These are phyloP conservation scores for Chrysaora quinquecirrha DNA, from an alignment of 30 jellyfish, hydroid and myxozoan species.

Conservation along the genomic window DNA sequence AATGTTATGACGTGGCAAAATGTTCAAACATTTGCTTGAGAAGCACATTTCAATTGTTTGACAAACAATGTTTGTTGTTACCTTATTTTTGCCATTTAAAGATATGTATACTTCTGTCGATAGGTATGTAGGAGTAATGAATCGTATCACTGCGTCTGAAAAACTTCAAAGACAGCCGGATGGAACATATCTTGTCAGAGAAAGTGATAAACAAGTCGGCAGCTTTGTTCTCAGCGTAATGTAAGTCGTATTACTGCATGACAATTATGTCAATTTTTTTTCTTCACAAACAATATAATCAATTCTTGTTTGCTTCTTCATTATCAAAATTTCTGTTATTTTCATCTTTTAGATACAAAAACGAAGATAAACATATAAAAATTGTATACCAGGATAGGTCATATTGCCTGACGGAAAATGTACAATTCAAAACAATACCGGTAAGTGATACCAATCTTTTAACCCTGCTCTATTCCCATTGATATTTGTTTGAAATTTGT, in stretches of 20 bases:
- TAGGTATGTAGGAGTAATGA: constrained; percentile 87
- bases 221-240: constrained; percentile 55
- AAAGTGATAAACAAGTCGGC: constrained; percentile 76
- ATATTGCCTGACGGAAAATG: constrained; percentile 73
- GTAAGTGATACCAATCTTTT: constrained; percentile 24
- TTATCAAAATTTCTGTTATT: too few relatives aligned
- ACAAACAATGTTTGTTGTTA: too few relatives aligned
- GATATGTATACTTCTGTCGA: not conserved
- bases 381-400: constrained; percentile 28
- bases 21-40: too few relatives aligned
- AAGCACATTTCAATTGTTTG: too few relatives aligned
- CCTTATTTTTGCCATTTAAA: too few relatives aligned
- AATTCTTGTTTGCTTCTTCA: too few relatives aligned
- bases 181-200: constrained; percentile 90
- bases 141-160: constrained; percentile 78
- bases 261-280: too few relatives aligned
- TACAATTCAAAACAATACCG: constrained; percentile 57
- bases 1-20: too few relatives aligned
- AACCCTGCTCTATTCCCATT: too few relatives aligned
- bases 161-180: constrained; percentile 64
- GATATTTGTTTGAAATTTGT: too few relatives aligned
- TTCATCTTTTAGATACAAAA: constrained; percentile 52
- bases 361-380: constrained; percentile 78
- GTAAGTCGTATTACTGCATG: too few relatives aligned
- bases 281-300: too few relatives aligned